Percentiles rank a stretch among this genome's conserved stretches.
Evolutionary conservation across 2,888 invertebrate species (phyloP).

Genomic region (Dorcus parallelipipedus): DNA sequence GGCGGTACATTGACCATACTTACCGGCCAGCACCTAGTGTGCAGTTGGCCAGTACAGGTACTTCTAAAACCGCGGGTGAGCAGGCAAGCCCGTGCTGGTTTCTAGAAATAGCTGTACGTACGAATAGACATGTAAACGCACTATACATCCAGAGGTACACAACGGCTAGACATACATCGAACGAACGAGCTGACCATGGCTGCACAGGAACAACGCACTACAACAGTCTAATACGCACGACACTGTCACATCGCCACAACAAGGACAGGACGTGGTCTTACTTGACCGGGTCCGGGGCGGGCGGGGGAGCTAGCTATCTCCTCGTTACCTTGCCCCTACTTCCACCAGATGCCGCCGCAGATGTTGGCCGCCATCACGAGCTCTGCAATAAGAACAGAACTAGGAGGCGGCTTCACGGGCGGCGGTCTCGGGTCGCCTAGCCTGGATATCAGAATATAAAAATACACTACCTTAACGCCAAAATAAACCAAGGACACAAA

Average conservation of each 20-base stretch:
- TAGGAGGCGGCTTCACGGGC: constrained; percentile 52
- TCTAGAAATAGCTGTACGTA: constrained; percentile 28
- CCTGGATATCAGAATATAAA: constrained; percentile 24
- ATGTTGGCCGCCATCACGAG: constrained; percentile 50
- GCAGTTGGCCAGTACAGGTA: constrained; percentile 35
- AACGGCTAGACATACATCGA: constrained; percentile 50
- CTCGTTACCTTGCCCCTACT: constrained; percentile 63
- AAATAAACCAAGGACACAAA: neutral
- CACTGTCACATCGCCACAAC: constrained; percentile 52
- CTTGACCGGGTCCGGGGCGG: constrained; percentile 48
- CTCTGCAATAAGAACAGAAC: constrained; percentile 61
- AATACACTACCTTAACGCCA: constrained; percentile 21
- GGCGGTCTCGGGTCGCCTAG: constrained; percentile 22
- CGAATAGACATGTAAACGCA: constrained; percentile 18
- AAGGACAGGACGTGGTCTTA: constrained; percentile 50
- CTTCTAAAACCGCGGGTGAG: constrained; percentile 29
- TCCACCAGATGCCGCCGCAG: constrained; percentile 60
- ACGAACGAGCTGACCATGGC: constrained; percentile 50
- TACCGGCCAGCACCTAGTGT: constrained; percentile 35
- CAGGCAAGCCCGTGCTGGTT: constrained; percentile 22
- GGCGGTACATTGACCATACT: constrained; percentile 29
- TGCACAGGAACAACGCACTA: constrained; percentile 48
- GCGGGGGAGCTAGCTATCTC: constrained; percentile 57
- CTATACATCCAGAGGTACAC: constrained; percentile 32
- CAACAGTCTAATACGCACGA: constrained; percentile 43